Base-by-base conservation (phyloP, 2,888 invertebrate genomes). In the Acleris literana region DNA sequence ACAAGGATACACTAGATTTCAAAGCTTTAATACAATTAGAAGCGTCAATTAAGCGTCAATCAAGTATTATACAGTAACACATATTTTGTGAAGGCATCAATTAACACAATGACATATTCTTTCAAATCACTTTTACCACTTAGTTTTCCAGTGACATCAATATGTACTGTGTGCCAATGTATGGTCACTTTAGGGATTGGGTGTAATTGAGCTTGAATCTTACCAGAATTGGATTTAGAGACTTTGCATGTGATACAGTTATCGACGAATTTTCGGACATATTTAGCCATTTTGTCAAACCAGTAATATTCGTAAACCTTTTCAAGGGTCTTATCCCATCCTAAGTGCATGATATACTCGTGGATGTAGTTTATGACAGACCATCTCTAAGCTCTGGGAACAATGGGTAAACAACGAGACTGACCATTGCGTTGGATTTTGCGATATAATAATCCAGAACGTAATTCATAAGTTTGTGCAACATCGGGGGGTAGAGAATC, bases 211-310 rank as follows among this genome's bases (percentile, higher is more conserved):
- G 48, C 17, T 22, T 51, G 52, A 39, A 39, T 13, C 17, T 62
- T 67, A 46, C 58, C 63, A 25, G 58, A 57, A 33, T 57, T 43
- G 3, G 62, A 62, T 29, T 62, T 58, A n/a, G 53, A 46, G 52
- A 61, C 29, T 53, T 29, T 62, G 29, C 61, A 62, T 2, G 61
- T 66, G 44, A 57, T 66, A 17, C 62, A 66, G 49, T 61, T 66
- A 18, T 57, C 66, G 53, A 66, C 62, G 18, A 66, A 66, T 64
- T 61, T 61, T 64, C 68, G 53, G 17, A 65, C 60, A 29, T 61
- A 55, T 46, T 65, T 52, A 18, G 61, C 11, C 61, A 61, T 61
- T 33, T 33, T 33, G 7, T 52, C 52, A 20, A 61, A 61, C 61
- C 61, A 61, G n/a, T n/a, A n/a, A n/a, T n/a, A n/a, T n/a, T n/a